These are phyloP conservation scores for Phaethornis superciliosus DNA, from an alignment of 2,113 vertebrate species.

Conservation along the genomic window DNA sequence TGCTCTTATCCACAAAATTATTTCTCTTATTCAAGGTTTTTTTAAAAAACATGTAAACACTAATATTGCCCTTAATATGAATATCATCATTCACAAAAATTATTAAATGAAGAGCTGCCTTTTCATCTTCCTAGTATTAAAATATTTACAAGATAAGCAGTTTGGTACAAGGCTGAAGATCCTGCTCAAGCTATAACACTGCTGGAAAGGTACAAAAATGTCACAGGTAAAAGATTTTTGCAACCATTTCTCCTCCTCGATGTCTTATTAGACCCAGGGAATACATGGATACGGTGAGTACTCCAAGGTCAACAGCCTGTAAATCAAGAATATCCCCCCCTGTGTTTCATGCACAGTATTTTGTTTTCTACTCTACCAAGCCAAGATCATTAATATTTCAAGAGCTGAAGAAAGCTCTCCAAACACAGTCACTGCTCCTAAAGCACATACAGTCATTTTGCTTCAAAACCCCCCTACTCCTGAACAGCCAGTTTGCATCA, in stretches of 20 bases:
- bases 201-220: background rate
- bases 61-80: background rate
- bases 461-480: constrained; percentile 47
- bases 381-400: constrained; percentile 77
- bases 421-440: constrained; percentile 32
- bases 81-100: background rate
- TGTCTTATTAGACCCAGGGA: background rate
- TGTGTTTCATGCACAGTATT: background rate
- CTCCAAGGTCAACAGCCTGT: constrained; percentile 42
- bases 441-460: constrained; percentile 55
- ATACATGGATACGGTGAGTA: background rate
- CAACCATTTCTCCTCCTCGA: background rate
- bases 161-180: background rate
- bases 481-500: background rate
- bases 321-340: background rate
- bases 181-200: background rate
- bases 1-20: background rate
- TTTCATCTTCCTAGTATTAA: background rate
- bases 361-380: constrained; percentile 73
- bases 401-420: constrained; percentile 63
- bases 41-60: background rate
- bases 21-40: background rate
- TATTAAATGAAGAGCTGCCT: background rate
- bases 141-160: background rate
- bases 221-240: background rate